Evolutionary conservation across 1,140 invertebrate genomes (phyloP), one percentile per base, ranked within the genome.

Genomic region (Meloidogyne hapla): DNA sequence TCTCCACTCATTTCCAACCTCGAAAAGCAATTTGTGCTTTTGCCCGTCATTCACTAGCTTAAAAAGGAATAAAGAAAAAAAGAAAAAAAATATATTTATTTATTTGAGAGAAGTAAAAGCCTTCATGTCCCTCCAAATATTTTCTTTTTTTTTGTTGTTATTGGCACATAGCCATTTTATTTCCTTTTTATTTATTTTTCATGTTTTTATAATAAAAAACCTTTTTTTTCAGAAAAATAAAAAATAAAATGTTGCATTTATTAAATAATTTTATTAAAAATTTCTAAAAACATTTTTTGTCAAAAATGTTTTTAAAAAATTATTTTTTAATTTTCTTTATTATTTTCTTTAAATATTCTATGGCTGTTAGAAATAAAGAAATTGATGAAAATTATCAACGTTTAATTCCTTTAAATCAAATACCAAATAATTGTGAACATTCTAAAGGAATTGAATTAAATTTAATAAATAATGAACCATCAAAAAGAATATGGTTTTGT

Each of bases 341-440:
- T 33, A 33, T 33, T 33, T 33, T 33, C 4, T 33, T 33, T 33
- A 33, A 33, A 33, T 33, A 6, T 33, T 33, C 69, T 26, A 45
- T 61, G 45, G 71, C 71, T 13, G 56, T 73, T 26, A 28, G 76
- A 18, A 75, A 77, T 69, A 81, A 81, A 64, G 72, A 77, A 69
- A 83, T 81, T 28, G 80, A 81, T 82, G 80, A 81, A 15, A 63
- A 79, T n/a, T 81, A 81, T 63, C 77, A 82, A 23, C 25, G 67
- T 25, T 77, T 81, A 15, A 74, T 83, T 42, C 80, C 80, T n/a
- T 72, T 81, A 23, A 28, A 38, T 23, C 48, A 82, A 25, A 65
- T 81, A 42, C 80, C 80, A 33, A 18, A 64, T 23, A 72, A 70
- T n/a, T 81, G 80, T 63, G 68, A 79, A 18, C 28, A 33, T 25